Conservation (phyloP, 2,797 vertebrate species). For the Lophotriccus pileatus region DNA sequence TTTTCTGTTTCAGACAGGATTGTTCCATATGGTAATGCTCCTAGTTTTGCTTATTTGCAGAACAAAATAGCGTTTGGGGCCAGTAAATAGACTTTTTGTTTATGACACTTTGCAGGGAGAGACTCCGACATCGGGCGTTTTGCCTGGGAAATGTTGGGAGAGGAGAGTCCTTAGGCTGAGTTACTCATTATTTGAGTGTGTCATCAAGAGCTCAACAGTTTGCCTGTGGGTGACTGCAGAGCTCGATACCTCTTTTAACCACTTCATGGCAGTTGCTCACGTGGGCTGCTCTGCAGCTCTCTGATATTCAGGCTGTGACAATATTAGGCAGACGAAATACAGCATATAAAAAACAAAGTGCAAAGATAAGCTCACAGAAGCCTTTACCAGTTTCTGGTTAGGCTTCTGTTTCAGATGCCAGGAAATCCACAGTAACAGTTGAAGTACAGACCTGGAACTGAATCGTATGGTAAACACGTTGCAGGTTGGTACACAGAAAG, state of each 20-base stretch:
- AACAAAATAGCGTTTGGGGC: background rate
- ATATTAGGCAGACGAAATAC: background rate
- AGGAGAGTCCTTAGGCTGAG: background rate
- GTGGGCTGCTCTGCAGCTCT: background rate
- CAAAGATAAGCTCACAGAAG: background rate
- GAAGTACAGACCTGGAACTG: background rate
- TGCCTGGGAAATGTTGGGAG: background rate
- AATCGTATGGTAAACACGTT: fast-evolving
- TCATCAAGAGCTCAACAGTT: background rate
- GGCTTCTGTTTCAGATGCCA: background rate
- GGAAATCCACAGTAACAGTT: background rate
- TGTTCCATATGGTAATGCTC: background rate
- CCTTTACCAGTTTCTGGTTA: background rate
- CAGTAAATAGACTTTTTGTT: background rate
- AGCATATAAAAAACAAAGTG: background rate
- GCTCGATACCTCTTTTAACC: background rate
- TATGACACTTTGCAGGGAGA: background rate
- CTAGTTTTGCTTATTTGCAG: background rate
- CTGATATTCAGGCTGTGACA: background rate
- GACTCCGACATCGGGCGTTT: background rate
- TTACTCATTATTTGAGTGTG: background rate
- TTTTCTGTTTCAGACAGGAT: background rate
- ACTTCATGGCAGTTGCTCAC: background rate
- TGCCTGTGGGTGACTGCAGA: background rate
- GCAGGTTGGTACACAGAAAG: background rate